Percentiles rank a stretch among this genome's conserved stretches.
These are phyloP conservation scores for Lophotriccus pileatus DNA, from an alignment of 2,797 vertebrate genomes.

Conservation along the genomic window DNA sequence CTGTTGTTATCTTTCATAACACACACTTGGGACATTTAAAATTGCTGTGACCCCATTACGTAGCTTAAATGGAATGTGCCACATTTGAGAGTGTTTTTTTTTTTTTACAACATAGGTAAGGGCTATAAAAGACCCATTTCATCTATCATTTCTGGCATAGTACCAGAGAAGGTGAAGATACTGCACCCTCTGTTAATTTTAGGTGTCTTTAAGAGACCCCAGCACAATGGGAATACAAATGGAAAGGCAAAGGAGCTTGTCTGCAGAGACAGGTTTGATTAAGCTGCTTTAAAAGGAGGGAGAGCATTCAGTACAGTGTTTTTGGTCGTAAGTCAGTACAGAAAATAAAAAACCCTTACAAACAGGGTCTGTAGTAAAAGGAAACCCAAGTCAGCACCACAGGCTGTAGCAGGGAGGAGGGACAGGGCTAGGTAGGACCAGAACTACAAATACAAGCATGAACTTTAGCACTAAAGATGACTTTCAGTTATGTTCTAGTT, in stretches of 20 bases:
- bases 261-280: neutral
- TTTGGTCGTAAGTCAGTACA: neutral
- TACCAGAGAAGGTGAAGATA: neutral
- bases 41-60: fast-evolving
- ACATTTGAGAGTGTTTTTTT: neutral
- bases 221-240: neutral
- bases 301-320: neutral
- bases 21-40: neutral
- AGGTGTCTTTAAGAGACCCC: neutral
- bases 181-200: neutral
- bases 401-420: neutral
- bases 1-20: neutral
- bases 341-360: neutral
- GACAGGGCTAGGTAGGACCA: neutral
- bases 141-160: neutral
- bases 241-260: neutral
- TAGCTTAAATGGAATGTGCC: neutral
- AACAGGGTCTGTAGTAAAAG: neutral
- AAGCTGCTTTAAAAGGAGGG: neutral
- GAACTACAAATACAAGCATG: neutral
- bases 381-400: neutral
- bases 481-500: neutral
- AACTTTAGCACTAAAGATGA: neutral
- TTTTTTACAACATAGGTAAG: neutral
- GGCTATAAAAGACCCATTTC: neutral